Conservation (phyloP, 2,888 invertebrate genomes). For the Trachelus iudaicus region DNA sequence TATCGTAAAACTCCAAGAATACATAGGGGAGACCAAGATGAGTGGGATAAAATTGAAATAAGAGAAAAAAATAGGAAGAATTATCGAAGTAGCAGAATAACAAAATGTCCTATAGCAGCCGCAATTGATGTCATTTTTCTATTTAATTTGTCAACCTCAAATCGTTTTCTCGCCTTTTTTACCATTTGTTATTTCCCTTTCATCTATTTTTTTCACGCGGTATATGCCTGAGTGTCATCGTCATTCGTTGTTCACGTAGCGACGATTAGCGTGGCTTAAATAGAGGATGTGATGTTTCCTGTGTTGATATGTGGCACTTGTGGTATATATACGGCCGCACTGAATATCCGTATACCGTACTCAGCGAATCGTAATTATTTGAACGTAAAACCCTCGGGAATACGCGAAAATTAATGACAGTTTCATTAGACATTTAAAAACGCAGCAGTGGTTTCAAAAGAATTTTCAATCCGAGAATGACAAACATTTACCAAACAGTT, state of each 20-base stretch:
- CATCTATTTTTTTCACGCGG: background rate
- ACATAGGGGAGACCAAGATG: background rate
- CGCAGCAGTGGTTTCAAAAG: background rate
- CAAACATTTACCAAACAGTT: background rate
- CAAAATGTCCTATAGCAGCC: conserved; percentile 10
- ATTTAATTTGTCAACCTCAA: background rate
- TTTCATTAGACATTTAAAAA: background rate
- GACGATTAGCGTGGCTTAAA: conserved; percentile 7
- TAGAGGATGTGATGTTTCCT: conserved; percentile 1
- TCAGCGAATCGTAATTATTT: background rate
- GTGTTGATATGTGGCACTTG: background rate
- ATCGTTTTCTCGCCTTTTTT: background rate
- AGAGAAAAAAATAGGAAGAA: background rate
- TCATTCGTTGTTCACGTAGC: background rate
- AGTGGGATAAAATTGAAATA: background rate
- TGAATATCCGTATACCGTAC: background rate
- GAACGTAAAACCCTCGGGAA: background rate
- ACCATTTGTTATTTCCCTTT: background rate
- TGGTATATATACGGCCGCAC: background rate
- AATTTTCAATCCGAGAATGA: background rate
- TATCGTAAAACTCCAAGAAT: background rate
- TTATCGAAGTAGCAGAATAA: conserved; percentile 1
- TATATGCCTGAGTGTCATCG: background rate
- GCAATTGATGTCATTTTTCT: conserved; percentile 12
- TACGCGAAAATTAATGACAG: background rate